phyloP scores from a whole-genome alignment of 2,888 invertebrate genomes.

The Protula sp. region DNA sequence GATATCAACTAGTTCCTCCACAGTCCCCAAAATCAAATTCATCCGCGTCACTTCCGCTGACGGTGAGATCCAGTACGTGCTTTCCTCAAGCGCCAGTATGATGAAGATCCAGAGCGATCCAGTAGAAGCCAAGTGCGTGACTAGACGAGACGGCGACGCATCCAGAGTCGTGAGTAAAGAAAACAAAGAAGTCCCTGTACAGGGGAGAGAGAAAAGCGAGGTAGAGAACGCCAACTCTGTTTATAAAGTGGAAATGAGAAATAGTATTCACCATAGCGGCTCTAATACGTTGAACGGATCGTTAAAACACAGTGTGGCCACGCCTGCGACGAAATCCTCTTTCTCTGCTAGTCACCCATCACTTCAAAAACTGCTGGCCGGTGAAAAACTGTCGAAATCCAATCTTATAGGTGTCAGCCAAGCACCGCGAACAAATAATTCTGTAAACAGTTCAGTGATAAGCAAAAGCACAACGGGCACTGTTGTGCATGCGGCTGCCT shows the following conservation, averaged over 20 bases:
- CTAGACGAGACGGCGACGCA: neutral
- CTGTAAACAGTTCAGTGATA: neutral
- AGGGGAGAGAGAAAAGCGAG: neutral
- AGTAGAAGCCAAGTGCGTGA: neutral
- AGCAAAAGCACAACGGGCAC: neutral
- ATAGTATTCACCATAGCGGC: neutral
- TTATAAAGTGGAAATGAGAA: neutral
- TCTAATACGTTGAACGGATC: neutral
- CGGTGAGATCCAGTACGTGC: neutral
- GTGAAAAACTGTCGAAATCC: neutral
- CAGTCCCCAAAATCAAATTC: neutral
- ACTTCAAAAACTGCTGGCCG: constrained; percentile 8
- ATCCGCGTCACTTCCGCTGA: neutral
- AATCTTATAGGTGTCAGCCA: neutral
- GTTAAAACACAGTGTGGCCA: neutral
- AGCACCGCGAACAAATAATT: neutral
- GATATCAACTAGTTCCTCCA: neutral
- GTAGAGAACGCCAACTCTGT: neutral
- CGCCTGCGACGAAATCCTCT: neutral
- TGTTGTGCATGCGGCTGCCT: too few relatives aligned
- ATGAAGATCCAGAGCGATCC: neutral
- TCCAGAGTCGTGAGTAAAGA: too few relatives aligned
- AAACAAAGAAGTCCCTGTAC: neutral
- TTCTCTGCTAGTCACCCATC: constrained; percentile 9
- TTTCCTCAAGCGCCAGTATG: neutral